A percentile compares a stretch with the other conserved stretches of the same genome.
Conservation (phyloP, 2,797 vertebrate species). For the Phalanger gymnotis region DNA sequence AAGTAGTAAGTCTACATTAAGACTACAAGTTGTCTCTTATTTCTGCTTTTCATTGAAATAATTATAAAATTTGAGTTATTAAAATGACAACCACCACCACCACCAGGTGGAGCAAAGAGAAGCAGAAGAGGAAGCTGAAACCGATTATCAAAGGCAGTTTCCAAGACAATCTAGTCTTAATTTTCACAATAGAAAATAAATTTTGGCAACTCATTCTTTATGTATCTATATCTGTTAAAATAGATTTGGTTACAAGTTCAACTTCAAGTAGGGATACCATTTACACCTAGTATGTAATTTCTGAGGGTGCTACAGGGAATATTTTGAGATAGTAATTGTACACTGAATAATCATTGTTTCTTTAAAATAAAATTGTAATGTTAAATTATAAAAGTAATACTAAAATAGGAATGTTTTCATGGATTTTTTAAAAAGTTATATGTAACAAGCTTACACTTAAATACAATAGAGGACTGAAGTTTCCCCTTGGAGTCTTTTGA, state of each 20-base stretch:
- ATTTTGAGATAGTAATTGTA: constrained; percentile 42
- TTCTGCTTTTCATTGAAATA: constrained; percentile 66
- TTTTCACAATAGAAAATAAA: constrained; percentile 54
- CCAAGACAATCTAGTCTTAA: constrained; percentile 24
- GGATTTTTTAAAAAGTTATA: background rate
- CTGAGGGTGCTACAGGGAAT: constrained; percentile 17
- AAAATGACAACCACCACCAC: constrained; percentile 13
- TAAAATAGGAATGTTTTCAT: constrained; percentile 1
- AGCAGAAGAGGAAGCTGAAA: background rate
- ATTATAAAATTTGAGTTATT: background rate
- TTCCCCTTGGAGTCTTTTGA: background rate
- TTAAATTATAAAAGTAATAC: constrained; percentile 13
- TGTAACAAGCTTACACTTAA: background rate
- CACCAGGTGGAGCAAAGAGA: background rate
- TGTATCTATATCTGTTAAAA: constrained; percentile 35
- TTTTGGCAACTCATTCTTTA: constrained; percentile 29
- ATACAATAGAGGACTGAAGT: background rate
- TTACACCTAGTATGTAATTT: constrained; percentile 41
- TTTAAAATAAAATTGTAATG: background rate
- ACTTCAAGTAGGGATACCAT: background rate
- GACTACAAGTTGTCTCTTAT: constrained; percentile 45
- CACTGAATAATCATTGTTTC: constrained; percentile 14
- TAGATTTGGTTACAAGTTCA: constrained; percentile 62
- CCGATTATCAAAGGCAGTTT: background rate
- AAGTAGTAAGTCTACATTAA: no score